Evolutionary conservation across 2,797 vertebrate genomes (phyloP).

Genomic region (Sebastes aleutianus): DNA sequence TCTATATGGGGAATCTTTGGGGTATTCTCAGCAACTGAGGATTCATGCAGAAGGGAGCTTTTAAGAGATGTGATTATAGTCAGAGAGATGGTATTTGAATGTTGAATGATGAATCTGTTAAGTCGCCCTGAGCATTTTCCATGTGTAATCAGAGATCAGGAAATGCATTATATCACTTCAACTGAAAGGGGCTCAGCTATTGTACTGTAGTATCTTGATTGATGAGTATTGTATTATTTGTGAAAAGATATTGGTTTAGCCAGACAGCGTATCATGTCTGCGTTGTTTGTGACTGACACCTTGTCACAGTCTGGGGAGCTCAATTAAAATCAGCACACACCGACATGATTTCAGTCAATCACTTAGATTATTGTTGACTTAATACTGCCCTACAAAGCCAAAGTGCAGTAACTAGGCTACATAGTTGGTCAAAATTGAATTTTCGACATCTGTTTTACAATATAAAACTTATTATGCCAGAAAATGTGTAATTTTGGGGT

Average conservation of each 20-base stretch:
- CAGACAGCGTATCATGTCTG: conserved; percentile 7
- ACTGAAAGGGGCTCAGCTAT: conserved; percentile 28
- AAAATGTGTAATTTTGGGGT: too few species aligned
- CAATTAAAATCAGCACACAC: conserved; percentile 8
- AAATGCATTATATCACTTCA: conserved; percentile 43
- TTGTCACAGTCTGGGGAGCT: conserved; percentile 13
- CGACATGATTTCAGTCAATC: neutral
- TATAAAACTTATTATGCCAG: neutral
- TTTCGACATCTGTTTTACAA: neutral
- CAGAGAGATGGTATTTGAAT: conserved; percentile 40
- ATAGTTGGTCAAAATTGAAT: neutral
- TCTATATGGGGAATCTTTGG: conserved; percentile 1
- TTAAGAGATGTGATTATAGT: conserved; percentile 41
- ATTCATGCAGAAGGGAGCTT: conserved; percentile 25
- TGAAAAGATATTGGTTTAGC: conserved; percentile 29
- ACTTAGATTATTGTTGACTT: neutral
- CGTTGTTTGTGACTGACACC: conserved; percentile 34
- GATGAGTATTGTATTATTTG: conserved; percentile 42
- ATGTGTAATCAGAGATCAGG: conserved; percentile 56
- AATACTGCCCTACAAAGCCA: neutral
- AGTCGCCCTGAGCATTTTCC: conserved; percentile 49
- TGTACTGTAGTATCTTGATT: conserved; percentile 25
- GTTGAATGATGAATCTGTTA: conserved; percentile 52
- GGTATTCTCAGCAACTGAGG: neutral
- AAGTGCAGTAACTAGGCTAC: neutral